Conservation (phyloP, 2,113 vertebrate species). For the Bombycilla garrulus region DNA sequence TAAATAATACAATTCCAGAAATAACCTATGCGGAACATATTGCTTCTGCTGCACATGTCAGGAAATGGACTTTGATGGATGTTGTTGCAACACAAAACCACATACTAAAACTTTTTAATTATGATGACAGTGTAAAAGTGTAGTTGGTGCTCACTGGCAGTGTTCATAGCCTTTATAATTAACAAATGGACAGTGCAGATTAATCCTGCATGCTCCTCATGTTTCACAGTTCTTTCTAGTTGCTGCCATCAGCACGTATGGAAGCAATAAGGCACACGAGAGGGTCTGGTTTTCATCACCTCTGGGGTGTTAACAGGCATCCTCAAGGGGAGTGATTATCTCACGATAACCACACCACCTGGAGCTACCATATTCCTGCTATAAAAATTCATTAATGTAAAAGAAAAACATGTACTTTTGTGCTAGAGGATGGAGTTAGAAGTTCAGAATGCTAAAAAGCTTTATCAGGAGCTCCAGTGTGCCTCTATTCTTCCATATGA, state of each 20-base stretch:
- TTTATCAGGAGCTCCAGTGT: neutral
- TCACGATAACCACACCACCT: slow-evolving; percentile 64
- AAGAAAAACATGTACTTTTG: slow-evolving; percentile 47
- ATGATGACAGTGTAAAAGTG: slow-evolving; percentile 63
- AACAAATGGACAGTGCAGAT: slow-evolving; percentile 58
- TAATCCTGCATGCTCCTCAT: slow-evolving; percentile 52
- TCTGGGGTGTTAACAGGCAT: slow-evolving; percentile 24
- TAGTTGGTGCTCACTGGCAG: slow-evolving; percentile 23
- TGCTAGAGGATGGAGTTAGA: slow-evolving; percentile 34
- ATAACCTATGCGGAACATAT: slow-evolving; percentile 75
- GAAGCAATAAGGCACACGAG: slow-evolving; percentile 14
- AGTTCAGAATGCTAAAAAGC: slow-evolving; percentile 51
- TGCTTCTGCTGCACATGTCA: slow-evolving; percentile 73
- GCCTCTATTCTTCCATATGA: neutral
- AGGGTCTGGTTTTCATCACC: slow-evolving; percentile 26
- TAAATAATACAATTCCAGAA: slow-evolving; percentile 77
- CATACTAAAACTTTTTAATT: slow-evolving; percentile 75
- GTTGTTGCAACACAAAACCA: slow-evolving; percentile 65
- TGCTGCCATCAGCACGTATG: slow-evolving; percentile 50
- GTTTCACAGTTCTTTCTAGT: slow-evolving; percentile 41
- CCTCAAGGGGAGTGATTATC: slow-evolving; percentile 56
- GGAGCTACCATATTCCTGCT: slow-evolving; percentile 61
- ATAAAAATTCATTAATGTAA: slow-evolving; percentile 63
- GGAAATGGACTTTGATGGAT: slow-evolving; percentile 74
- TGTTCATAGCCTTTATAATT: slow-evolving; percentile 54